Evolutionary conservation across 2,113 vertebrate genomes (phyloP).

Genomic region (Anas platyrhynchos): DNA sequence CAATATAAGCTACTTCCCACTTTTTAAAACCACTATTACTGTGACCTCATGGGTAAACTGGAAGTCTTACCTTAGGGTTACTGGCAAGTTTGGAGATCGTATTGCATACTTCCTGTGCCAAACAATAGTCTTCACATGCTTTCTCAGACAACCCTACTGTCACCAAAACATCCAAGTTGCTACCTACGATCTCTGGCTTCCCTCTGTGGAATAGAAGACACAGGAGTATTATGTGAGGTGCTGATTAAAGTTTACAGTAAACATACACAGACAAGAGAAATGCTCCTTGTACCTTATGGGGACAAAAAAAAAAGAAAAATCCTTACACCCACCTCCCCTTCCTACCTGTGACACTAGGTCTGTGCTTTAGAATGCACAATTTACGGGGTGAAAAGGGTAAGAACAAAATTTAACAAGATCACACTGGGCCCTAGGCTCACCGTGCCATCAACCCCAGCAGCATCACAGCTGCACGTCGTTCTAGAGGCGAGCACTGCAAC

Average conservation of each 20-base stretch:
- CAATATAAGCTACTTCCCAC: neutral
- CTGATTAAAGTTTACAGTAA: neutral
- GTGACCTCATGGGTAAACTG: neutral
- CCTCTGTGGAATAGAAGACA: constrained; percentile 75
- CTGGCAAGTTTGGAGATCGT: constrained; percentile 86
- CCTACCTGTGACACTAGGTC: neutral
- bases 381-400: neutral
- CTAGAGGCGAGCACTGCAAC: constrained; percentile 76
- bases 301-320: neutral
- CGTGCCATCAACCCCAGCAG: constrained; percentile 93
- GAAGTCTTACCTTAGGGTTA: constrained; percentile 81
- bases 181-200: constrained; percentile 91
- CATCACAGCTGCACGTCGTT: constrained; percentile 86
- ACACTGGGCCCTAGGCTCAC: constrained; percentile 71
- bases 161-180: constrained; percentile 92
- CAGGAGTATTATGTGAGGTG: neutral
- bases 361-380: neutral
- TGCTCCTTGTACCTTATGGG: neutral
- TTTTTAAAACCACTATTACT: neutral
- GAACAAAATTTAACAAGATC: neutral
- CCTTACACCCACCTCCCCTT: rapidly evolving
- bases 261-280: neutral
- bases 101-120: constrained; percentile 88
- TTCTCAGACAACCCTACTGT: constrained; percentile 86
- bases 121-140: constrained; percentile 84